A percentile compares a stretch with the other conserved stretches of the same genome.
Conservation (phyloP, 2,888 invertebrate species). For the Stramonita haemastoma region DNA sequence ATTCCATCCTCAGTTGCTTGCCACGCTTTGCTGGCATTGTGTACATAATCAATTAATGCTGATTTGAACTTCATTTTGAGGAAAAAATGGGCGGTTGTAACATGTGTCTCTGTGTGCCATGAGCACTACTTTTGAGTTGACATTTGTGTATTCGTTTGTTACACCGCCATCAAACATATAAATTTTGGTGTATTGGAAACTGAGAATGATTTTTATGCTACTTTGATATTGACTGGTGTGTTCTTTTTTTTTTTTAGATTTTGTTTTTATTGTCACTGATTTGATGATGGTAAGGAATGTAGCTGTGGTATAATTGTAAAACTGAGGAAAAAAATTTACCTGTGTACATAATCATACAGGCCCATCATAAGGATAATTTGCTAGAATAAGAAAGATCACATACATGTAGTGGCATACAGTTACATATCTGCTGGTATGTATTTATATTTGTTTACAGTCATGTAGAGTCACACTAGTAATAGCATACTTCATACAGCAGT, state of each 20-base stretch:
- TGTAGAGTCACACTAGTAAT: no score
- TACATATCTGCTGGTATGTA: no score
- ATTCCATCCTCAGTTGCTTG: not conserved
- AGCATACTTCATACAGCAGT: no score
- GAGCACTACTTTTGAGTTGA: not conserved
- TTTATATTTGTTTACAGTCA: no score
- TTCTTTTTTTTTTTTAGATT: not conserved
- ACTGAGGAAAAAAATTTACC: not conserved
- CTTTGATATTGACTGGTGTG: not conserved
- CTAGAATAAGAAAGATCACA: not conserved
- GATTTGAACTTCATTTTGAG: not conserved
- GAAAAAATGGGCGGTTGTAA: not conserved
- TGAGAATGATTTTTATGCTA: no score
- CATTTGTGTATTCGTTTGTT: no score
- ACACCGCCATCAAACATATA: no score
- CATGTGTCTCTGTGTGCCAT: not conserved
- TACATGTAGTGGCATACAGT: not conserved
- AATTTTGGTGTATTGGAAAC: no score
- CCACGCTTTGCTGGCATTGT: not conserved
- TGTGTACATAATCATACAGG: not conserved
- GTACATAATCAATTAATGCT: not conserved
- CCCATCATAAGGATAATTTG: not conserved
- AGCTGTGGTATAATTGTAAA: slow-evolving; percentile 13
- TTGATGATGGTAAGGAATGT: not conserved
- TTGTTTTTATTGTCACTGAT: not conserved